phyloP scores from a whole-genome alignment of 92 coral and sea anemone genomes.

The Ricordea florida region DNA sequence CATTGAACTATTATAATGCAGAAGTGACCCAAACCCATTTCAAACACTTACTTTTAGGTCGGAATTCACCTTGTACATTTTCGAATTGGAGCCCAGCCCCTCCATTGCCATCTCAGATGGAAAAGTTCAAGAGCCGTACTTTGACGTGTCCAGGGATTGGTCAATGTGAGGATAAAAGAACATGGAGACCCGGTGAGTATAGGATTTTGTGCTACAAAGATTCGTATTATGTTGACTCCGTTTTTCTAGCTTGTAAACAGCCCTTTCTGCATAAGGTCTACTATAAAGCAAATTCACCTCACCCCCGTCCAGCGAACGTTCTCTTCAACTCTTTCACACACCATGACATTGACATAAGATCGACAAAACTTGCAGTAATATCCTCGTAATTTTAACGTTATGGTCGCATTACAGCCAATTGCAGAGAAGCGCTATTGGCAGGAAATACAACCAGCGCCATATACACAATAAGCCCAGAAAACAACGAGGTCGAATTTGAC shows the following conservation, averaged over 20 bases:
- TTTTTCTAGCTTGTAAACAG: too few relatives aligned
- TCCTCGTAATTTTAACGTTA: too few relatives aligned
- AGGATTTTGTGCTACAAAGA: too few relatives aligned
- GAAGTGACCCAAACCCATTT: too few relatives aligned
- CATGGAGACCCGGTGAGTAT: slow-evolving; percentile 32
- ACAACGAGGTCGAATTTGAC: slow-evolving; percentile 25
- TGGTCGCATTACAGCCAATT: slow-evolving; percentile 28
- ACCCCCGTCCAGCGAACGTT: too few relatives aligned
- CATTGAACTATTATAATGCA: too few relatives aligned
- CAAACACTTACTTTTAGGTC: slow-evolving; percentile 2
- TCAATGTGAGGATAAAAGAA: slow-evolving; percentile 1
- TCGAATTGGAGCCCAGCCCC: slow-evolving; percentile 25
- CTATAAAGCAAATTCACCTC: too few relatives aligned
- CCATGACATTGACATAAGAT: too few relatives aligned
- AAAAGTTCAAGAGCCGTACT: slow-evolving; percentile 7
- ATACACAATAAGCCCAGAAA: slow-evolving; percentile 18
- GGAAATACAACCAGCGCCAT: slow-evolving; percentile 26
- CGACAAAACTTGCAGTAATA: too few relatives aligned
- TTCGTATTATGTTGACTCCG: too few relatives aligned
- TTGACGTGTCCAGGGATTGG: slow-evolving; percentile 38
- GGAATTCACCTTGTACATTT: background rate
- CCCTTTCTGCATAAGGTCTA: too few relatives aligned
- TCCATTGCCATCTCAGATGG: background rate
- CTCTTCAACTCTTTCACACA: too few relatives aligned
- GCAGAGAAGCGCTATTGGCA: slow-evolving; percentile 47